Evolutionary conservation across 2,113 vertebrate species (phyloP).

Genomic region (Paradoxurus hermaphroditus): DNA sequence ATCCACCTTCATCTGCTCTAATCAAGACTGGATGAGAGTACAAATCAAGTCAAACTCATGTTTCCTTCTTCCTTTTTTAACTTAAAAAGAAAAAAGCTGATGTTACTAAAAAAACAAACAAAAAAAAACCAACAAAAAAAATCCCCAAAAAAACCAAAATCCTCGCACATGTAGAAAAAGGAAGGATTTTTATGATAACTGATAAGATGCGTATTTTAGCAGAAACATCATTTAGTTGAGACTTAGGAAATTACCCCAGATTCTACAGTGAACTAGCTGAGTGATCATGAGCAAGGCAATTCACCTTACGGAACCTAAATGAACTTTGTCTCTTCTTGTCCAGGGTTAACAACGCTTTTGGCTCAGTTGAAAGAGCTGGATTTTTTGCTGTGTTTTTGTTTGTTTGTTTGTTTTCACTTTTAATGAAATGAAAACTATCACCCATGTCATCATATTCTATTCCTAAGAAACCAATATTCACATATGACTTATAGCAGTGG

Average conservation of each 20-base stretch:
- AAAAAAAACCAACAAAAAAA: too few species aligned
- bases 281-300: not conserved
- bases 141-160: not conserved
- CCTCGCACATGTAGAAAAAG: not conserved
- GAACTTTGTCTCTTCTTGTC: not conserved
- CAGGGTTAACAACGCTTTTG: not conserved
- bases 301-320: not conserved
- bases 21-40: not conserved
- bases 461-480: not conserved
- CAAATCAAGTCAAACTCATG: not conserved
- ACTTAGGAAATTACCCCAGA: not conserved
- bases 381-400: not conserved
- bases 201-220: not conserved
- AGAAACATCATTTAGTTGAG: not conserved
- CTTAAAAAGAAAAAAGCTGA: not conserved
- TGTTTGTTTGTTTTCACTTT: not conserved
- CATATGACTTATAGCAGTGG: not conserved
- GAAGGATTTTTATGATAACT: not conserved
- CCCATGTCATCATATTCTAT: not conserved
- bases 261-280: not conserved
- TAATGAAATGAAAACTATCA: not conserved
- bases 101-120: not conserved
- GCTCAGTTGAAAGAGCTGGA: not conserved
- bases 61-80: not conserved
- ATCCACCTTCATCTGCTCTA: not conserved